Evolutionary conservation across 2,797 vertebrate species (phyloP).

Genomic region (Myotis planiceps): DNA sequence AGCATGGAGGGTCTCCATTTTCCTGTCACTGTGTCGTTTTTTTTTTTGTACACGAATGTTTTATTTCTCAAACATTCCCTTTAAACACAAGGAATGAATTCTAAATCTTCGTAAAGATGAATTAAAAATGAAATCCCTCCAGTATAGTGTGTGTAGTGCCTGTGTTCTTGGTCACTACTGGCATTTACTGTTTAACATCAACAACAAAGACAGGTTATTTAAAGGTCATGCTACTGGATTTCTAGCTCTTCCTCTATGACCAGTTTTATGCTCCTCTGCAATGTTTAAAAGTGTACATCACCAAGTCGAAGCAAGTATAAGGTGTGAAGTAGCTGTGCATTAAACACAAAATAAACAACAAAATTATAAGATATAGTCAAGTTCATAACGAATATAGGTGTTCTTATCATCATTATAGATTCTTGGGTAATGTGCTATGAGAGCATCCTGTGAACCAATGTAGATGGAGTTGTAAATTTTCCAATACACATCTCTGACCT

Average conservation of each 20-base stretch:
- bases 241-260: constrained; percentile 87
- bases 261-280: constrained; percentile 84
- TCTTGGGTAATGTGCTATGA: too few relatives aligned
- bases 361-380: constrained; percentile 97
- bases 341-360: constrained; percentile 84
- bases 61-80: constrained; percentile 97
- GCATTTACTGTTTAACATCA: constrained; percentile 88
- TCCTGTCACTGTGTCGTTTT: neutral
- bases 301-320: constrained; percentile 86
- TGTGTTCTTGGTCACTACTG: constrained; percentile 89
- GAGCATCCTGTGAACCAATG: too few relatives aligned
- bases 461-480: too few relatives aligned
- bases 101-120: constrained; percentile 90
- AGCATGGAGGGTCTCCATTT: neutral
- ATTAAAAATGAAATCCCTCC: constrained; percentile 87
- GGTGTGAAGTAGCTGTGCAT: constrained; percentile 87
- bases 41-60: constrained; percentile 97
- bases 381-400: constrained; percentile 95
- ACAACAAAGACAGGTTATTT: constrained; percentile 88
- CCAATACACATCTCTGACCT: constrained; percentile 86
- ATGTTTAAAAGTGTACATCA: constrained; percentile 87
- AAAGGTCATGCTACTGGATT: constrained; percentile 90
- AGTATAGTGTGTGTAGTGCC: constrained; percentile 85
- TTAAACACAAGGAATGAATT: constrained; percentile 93
- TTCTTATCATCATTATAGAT: too few relatives aligned